Base-by-base conservation (phyloP, 2,113 vertebrate species). In the Seriola aureovittata region DNA sequence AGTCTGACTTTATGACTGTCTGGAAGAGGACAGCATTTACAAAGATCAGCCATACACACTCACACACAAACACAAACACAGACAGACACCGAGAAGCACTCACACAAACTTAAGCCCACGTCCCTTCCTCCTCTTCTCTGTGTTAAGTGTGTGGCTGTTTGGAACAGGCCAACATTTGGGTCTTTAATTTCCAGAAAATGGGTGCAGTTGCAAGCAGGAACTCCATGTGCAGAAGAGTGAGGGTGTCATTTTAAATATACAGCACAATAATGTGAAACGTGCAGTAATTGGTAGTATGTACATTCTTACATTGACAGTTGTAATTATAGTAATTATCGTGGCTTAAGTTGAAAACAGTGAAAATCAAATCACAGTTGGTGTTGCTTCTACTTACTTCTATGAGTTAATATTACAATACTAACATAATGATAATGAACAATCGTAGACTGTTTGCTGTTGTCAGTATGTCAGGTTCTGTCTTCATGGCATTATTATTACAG, bases 1-100 rank as follows among this genome's bases (percentile, higher is more conserved):
- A 93, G 93, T 93, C 93, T 94, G 78, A 85, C 44, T 91, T 89
- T 85, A 72, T 90, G 90, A 90, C 82, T 23, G 89, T 93, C 91
- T 94, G 85, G 80, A 68, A 89, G 67, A 92, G 88, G 85, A 84
- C 77, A 83, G 62, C 77, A 55, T 73, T 85, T 38, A 4, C 71
- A 79, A 71, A 82, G 66, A 69, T 87, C 84, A 71, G 13, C 65
- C n/a, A 42, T 7, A 25, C 59, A 75, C 16, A 71, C 16, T 73
- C 17, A 55, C 42, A 54, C n/a, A 79, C 8, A 57, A 42, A 42
- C 70, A 66, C 58, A 71, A 29, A 75, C 55, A 69, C 25, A 73
- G 29, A 55, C 77, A 60, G 64, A 54, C 54, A 36, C 25, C 46
- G 55, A 44, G 5, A 55, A 5, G 10, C 29, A 83, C 36, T 17